phyloP scores from a whole-genome alignment of 2,113 vertebrate genomes.

The Gallinago undulata region DNA sequence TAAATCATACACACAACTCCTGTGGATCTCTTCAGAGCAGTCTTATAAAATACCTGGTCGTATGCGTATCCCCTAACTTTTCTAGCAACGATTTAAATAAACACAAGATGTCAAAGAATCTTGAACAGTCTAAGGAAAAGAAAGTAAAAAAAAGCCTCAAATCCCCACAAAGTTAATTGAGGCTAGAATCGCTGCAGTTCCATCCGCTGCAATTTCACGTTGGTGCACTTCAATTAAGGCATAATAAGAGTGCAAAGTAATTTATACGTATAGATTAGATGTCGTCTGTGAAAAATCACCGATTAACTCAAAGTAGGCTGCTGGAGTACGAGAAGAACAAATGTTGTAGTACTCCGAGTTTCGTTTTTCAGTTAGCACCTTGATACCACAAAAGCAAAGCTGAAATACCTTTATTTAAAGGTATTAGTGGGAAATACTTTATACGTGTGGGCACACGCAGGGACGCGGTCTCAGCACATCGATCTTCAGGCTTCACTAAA shows the following conservation, averaged over 20 bases:
- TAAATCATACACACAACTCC: constrained; percentile 30
- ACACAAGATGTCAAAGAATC: constrained; percentile 69
- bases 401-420: constrained; percentile 41
- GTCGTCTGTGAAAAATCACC: constrained; percentile 78
- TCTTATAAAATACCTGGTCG: constrained; percentile 20
- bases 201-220: constrained; percentile 76
- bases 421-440: not conserved
- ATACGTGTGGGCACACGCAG: not conserved
- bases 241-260: constrained; percentile 80
- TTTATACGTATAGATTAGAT: constrained; percentile 84
- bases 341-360: constrained; percentile 37
- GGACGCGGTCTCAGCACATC: not conserved
- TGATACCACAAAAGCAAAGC: constrained; percentile 68
- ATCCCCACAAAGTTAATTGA: constrained; percentile 73
- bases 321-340: constrained; percentile 64
- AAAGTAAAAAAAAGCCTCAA: constrained; percentile 36
- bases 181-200: constrained; percentile 68
- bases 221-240: constrained; percentile 83
- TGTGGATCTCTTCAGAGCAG: not conserved
- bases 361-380: not conserved
- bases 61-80: constrained; percentile 20
- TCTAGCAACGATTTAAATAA: constrained; percentile 69
- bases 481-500: not conserved
- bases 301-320: constrained; percentile 74
- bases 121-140: constrained; percentile 25